These are phyloP conservation scores for Hydrophis major DNA, from an alignment of 2,797 vertebrate species.

Conservation along the genomic window DNA sequence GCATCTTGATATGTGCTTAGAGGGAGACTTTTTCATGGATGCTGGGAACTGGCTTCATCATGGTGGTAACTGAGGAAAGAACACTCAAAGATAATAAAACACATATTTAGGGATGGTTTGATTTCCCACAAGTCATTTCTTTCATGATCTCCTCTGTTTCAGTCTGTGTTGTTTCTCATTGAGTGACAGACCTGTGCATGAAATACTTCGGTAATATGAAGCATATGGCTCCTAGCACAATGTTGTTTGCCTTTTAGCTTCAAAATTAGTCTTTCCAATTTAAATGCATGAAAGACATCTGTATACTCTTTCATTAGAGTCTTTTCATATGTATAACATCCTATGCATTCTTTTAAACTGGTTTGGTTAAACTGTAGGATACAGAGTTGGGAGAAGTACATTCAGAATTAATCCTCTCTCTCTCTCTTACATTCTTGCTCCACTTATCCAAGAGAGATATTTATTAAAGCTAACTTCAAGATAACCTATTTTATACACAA, in stretches of 20 bases:
- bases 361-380: constrained; percentile 34
- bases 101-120: constrained; percentile 31
- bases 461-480: constrained; percentile 56
- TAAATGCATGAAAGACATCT: constrained; percentile 58
- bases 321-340: constrained; percentile 55
- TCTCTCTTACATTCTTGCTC: neutral
- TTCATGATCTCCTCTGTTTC: constrained; percentile 30
- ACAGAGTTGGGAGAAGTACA: constrained; percentile 48
- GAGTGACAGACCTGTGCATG: constrained; percentile 33
- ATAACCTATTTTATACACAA: constrained; percentile 53
- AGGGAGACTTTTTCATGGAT: neutral
- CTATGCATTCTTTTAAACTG: constrained; percentile 46
- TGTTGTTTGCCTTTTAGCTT: constrained; percentile 47
- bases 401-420: constrained; percentile 46
- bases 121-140: constrained; percentile 25
- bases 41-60: constrained; percentile 22
- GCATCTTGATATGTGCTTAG: neutral
- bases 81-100: constrained; percentile 31
- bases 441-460: constrained; percentile 60
- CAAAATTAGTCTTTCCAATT: constrained; percentile 58
- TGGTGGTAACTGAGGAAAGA: constrained; percentile 32
- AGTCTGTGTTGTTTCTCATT: constrained; percentile 42
- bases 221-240: constrained; percentile 29
- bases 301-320: constrained; percentile 53
- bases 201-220: constrained; percentile 45